Evolutionary conservation across 1,140 invertebrate species (phyloP).

Genomic region (Drosophila paulistorum): DNA sequence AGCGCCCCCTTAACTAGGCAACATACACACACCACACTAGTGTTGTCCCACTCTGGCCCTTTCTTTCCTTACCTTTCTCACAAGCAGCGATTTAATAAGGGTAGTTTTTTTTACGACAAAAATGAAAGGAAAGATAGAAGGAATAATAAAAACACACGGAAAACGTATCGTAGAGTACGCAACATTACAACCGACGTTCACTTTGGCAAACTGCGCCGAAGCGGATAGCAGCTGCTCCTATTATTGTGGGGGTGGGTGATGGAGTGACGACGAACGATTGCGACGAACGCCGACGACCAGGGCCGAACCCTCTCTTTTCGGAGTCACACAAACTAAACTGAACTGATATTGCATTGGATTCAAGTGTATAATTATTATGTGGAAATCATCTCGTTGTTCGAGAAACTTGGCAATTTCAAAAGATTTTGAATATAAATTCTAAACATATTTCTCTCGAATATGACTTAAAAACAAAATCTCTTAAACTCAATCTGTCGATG

Average conservation of each 20-base stretch:
- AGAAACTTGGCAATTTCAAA: too few relatives aligned
- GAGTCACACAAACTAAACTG: too few relatives aligned
- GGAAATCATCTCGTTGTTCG: too few relatives aligned
- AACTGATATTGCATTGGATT: too few relatives aligned
- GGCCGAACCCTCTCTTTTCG: too few relatives aligned
- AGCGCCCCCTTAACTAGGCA: slow-evolving; percentile 51
- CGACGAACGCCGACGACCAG: background rate
- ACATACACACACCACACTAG: slow-evolving; percentile 2
- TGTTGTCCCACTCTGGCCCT: background rate
- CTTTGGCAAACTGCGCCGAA: slow-evolving; percentile 35
- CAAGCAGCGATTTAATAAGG: slow-evolving; percentile 16
- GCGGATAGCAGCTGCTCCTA: slow-evolving; percentile 19
- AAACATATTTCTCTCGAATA: too few relatives aligned
- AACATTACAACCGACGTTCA: slow-evolving; percentile 44
- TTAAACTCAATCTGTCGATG: too few relatives aligned
- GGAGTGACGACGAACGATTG: background rate
- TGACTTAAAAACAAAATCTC: too few relatives aligned
- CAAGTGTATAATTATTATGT: too few relatives aligned
- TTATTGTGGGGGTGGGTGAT: slow-evolving; percentile 16
- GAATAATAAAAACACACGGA: background rate
- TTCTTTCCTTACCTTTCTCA: background rate
- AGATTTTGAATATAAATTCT: too few relatives aligned
- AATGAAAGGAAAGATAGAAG: slow-evolving; percentile 12
- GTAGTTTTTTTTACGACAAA: slow-evolving; percentile 41
- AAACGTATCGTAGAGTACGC: slow-evolving; percentile 48